phyloP scores from a whole-genome alignment of 2,797 vertebrate genomes.

The Aulostomus chinensis region DNA sequence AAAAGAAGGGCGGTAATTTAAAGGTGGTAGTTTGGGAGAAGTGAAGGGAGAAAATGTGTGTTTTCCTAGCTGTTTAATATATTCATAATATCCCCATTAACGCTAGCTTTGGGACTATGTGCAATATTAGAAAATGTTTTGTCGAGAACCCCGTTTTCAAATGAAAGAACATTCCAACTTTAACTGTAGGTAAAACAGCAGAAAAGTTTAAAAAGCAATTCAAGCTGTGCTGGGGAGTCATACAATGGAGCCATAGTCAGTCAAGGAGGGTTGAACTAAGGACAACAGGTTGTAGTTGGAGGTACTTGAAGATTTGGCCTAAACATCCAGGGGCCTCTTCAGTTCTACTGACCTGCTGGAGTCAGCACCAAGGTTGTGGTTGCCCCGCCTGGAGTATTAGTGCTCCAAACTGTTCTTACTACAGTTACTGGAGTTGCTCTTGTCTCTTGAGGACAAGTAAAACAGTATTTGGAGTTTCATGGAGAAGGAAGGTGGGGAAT shows the following conservation, averaged over 20 bases:
- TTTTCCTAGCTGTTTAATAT: conserved; percentile 19
- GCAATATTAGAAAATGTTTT: conserved; percentile 4
- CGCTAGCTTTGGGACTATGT: conserved; percentile 17
- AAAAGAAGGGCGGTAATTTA: neutral
- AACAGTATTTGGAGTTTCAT: too few species aligned
- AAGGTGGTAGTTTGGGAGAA: neutral
- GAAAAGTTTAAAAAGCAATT: conserved; percentile 17
- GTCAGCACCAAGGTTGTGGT: too few species aligned
- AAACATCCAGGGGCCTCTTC: too few species aligned
- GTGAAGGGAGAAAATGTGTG: neutral
- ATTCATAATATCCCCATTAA: conserved; percentile 28
- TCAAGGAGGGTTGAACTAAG: neutral
- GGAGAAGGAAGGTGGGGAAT: too few species aligned
- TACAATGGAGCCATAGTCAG: neutral
- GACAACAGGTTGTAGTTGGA: too few species aligned
- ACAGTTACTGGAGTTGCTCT: too few species aligned
- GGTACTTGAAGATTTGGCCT: too few species aligned
- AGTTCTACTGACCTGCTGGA: too few species aligned
- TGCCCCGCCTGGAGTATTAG: too few species aligned
- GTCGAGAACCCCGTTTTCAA: conserved; percentile 15
- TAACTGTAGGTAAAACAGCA: conserved; percentile 6
- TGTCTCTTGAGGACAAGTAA: too few species aligned
- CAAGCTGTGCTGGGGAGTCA: neutral
- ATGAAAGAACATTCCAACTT: conserved; percentile 18
- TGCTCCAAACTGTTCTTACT: too few species aligned